phyloP scores from a whole-genome alignment of 2,888 invertebrate genomes.

The Isoperla grammatica region DNA sequence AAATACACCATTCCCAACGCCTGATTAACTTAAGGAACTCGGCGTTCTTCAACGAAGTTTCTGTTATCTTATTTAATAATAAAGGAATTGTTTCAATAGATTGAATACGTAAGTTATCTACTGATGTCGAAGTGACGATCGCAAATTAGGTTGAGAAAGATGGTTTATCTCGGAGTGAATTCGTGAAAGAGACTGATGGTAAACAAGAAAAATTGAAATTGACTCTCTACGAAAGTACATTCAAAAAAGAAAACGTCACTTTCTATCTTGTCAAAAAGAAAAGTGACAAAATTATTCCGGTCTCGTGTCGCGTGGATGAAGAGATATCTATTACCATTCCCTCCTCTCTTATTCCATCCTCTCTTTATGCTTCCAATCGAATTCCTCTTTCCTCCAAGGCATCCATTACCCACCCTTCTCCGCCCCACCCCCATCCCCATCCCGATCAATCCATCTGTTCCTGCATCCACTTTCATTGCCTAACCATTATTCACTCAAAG shows the following conservation, averaged over 20 bases:
- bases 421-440: conserved; percentile 27
- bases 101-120: too few relatives aligned
- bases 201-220: conserved; percentile 17
- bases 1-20: too few relatives aligned
- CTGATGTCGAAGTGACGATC: too few relatives aligned
- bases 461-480: conserved; percentile 20
- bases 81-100: too few relatives aligned
- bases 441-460: conserved; percentile 20
- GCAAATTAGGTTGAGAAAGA: background rate
- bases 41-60: too few relatives aligned
- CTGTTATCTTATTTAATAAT: too few relatives aligned
- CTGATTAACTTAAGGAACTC: too few relatives aligned
- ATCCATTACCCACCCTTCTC: conserved; percentile 21
- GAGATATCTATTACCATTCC: conserved; percentile 33
- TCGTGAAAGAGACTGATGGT: conserved; percentile 6
- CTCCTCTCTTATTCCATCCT: conserved; percentile 35
- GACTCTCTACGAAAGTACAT: conserved; percentile 16
- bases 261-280: conserved; percentile 21
- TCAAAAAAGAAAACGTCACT: conserved; percentile 18
- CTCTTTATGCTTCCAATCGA: conserved; percentile 31
- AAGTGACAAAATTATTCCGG: conserved; percentile 26
- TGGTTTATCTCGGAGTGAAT: background rate
- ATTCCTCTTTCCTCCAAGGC: conserved; percentile 30
- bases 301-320: conserved; percentile 14
- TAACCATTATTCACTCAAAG: conserved; percentile 13